Conservation (phyloP, 2,888 invertebrate genomes). For the Drosophila putrida region DNA sequence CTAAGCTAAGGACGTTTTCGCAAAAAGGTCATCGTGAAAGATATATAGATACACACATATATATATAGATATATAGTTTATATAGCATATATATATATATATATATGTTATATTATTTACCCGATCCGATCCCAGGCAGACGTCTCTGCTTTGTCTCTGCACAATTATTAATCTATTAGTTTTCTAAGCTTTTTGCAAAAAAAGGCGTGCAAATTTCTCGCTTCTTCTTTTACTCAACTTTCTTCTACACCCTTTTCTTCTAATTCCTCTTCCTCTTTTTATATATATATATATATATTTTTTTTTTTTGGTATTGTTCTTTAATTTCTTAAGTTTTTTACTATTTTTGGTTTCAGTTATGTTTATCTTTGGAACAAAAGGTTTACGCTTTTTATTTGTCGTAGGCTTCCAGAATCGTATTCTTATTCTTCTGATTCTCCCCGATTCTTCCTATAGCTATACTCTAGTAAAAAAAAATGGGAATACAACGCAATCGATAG, state of each 20-base stretch:
- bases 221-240: conserved; percentile 4
- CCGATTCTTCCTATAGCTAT: conserved; percentile 22
- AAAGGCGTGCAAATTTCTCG: conserved; percentile 51
- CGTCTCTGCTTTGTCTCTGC: conserved; percentile 23
- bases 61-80: conserved; percentile 14
- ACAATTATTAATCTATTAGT: conserved; percentile 64
- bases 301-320: conserved; percentile 16
- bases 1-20: conserved; percentile 82
- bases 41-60: conserved; percentile 26
- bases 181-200: conserved; percentile 63
- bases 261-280: background rate
- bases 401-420: conserved; percentile 47
- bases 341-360: conserved; percentile 22
- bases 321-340: background rate
- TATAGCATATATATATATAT: conserved; percentile 7
- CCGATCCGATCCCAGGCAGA: conserved; percentile 21
- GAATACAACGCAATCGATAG: conserved; percentile 36
- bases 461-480: conserved; percentile 34
- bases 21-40: conserved; percentile 75
- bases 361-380: conserved; percentile 56
- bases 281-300: conserved; percentile 12
- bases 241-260: conserved; percentile 7
- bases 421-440: conserved; percentile 10
- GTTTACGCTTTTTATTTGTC: conserved; percentile 68
- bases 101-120: conserved; percentile 36